Conservation (phyloP, 2,797 vertebrate genomes). For the Gymnopithys bicolor region DNA sequence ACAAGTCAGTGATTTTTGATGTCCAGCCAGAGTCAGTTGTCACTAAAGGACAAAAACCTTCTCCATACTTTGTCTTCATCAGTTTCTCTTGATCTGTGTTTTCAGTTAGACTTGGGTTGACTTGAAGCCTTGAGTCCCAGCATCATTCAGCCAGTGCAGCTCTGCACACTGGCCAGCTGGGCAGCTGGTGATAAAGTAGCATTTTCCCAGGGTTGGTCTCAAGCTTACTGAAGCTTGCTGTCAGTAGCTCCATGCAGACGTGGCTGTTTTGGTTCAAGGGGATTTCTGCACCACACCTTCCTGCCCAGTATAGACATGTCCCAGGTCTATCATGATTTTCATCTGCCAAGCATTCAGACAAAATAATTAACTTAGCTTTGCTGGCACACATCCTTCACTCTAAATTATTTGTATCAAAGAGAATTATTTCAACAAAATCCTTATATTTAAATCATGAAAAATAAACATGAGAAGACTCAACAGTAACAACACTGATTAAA, state of each 20-base stretch:
- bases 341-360: slow-evolving; percentile 72
- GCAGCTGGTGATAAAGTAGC: not conserved
- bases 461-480: slow-evolving; percentile 47
- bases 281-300: slow-evolving; percentile 68
- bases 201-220: not conserved
- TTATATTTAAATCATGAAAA: slow-evolving; percentile 51
- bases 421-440: slow-evolving; percentile 67
- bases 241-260: not conserved
- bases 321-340: slow-evolving; percentile 63
- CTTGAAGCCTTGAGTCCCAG: not conserved
- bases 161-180: fast-evolving
- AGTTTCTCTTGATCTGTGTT: not conserved
- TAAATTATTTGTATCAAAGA: slow-evolving; percentile 73
- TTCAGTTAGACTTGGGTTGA: not conserved
- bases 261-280: not conserved
- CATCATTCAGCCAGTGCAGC: not conserved
- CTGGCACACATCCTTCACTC: slow-evolving; percentile 66
- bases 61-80: not conserved
- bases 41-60: not conserved
- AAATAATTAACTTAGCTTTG: slow-evolving; percentile 74
- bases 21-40: not conserved
- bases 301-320: slow-evolving; percentile 51
- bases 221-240: not conserved
- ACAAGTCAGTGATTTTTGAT: not conserved
- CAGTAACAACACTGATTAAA: slow-evolving; percentile 49